phyloP scores from a whole-genome alignment of 2,888 invertebrate species.

The Hanleya hanleyi region DNA sequence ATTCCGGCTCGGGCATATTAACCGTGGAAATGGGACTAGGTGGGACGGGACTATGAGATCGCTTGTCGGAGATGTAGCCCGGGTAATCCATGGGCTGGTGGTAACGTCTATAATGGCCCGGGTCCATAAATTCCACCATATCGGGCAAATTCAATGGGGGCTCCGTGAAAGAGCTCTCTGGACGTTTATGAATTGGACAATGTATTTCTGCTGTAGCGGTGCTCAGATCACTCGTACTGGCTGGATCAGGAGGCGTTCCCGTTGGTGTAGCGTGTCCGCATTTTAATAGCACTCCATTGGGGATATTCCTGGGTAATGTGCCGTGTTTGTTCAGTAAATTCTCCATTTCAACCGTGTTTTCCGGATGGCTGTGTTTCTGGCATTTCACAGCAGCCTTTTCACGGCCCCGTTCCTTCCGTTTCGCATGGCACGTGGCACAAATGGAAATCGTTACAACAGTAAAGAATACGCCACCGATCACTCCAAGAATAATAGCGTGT shows the following conservation, averaged over 20 bases:
- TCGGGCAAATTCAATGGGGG: neutral
- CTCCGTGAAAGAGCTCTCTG: neutral
- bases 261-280: slow-evolving; percentile 1
- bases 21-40: neutral
- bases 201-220: neutral
- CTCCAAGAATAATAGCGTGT: slow-evolving; percentile 60
- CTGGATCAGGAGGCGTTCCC: neutral
- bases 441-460: slow-evolving; percentile 53
- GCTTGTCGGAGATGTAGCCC: neutral
- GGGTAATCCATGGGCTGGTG: neutral
- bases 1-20: slow-evolving; percentile 3
- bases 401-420: slow-evolving; percentile 38
- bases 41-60: neutral
- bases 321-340: neutral
- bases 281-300: neutral
- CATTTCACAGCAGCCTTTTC: slow-evolving; percentile 35
- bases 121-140: neutral
- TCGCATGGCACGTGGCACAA: slow-evolving; percentile 55
- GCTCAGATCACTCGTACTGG: neutral
- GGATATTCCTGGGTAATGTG: neutral
- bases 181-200: neutral
- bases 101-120: slow-evolving; percentile 1
- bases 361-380: slow-evolving; percentile 15
- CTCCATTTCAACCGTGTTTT: slow-evolving; percentile 1
- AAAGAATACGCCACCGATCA: slow-evolving; percentile 60